A percentile compares a stretch with the other conserved stretches of the same genome.
Conservation (phyloP, 2,888 invertebrate genomes). For the Muschampia plurimacula region DNA sequence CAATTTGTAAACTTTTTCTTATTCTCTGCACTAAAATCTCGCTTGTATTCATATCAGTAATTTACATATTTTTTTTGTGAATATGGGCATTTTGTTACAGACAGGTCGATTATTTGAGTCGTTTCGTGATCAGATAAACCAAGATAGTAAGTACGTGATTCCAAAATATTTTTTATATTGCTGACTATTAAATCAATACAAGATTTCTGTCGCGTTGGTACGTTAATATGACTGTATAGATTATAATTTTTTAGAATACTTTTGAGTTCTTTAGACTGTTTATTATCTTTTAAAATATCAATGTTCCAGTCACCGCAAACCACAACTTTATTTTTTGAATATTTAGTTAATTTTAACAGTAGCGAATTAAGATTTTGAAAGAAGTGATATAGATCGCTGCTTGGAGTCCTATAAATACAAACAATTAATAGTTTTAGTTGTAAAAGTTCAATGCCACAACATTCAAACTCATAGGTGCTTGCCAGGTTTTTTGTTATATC, state of each 20-base stretch:
- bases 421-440: background rate
- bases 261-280: background rate
- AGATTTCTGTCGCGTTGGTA: constrained; percentile 17
- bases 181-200: constrained; percentile 31
- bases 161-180: constrained; percentile 7
- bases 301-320: constrained; percentile 17
- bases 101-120: constrained; percentile 8
- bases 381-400: background rate
- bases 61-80: background rate
- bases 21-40: background rate
- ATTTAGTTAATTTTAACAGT: background rate
- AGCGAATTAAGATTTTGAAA: background rate
- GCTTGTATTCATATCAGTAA: background rate
- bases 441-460: background rate
- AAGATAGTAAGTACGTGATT: background rate
- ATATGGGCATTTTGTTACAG: background rate
- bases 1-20: background rate
- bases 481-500: background rate
- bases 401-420: background rate
- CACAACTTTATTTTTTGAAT: background rate
- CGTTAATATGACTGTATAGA: background rate
- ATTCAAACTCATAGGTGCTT: background rate
- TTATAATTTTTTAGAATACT: constrained; percentile 17
- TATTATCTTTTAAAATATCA: constrained; percentile 10
- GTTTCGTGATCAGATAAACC: constrained; percentile 35